Conservation (phyloP, 1,140 invertebrate species). For the Sweltsa coloradensis region DNA sequence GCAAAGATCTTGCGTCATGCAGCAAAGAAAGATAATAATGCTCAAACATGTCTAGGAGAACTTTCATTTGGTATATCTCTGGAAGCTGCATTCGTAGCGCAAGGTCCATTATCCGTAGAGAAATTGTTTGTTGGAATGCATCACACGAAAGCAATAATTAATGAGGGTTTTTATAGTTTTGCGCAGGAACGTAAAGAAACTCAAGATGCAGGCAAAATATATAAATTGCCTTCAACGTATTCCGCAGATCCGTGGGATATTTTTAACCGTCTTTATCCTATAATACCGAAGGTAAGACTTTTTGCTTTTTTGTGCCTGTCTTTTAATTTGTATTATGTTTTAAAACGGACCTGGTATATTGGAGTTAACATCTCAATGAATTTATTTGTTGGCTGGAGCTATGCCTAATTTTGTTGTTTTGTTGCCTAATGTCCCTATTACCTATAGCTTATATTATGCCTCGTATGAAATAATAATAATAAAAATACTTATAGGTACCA, state of each 20-base stretch:
- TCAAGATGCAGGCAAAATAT: not conserved
- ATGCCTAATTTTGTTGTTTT: no score
- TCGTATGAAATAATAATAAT: no score
- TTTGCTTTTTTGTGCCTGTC: slow-evolving; percentile 10
- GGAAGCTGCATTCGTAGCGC: slow-evolving; percentile 59
- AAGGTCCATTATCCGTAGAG: slow-evolving; percentile 63
- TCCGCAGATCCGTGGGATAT: slow-evolving; percentile 18
- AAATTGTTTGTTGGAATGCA: slow-evolving; percentile 59
- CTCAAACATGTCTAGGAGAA: slow-evolving; percentile 47
- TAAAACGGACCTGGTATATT: no score
- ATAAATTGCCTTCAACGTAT: not conserved
- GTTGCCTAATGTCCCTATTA: no score
- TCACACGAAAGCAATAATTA: slow-evolving; percentile 48
- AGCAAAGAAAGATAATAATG: slow-evolving; percentile 8
- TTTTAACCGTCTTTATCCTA: slow-evolving; percentile 45
- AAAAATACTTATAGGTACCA: no score
- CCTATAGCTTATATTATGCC: no score
- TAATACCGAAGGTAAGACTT: slow-evolving; percentile 55
- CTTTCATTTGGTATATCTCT: slow-evolving; percentile 56
- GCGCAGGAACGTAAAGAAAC: slow-evolving; percentile 28
- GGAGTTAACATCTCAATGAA: no score
- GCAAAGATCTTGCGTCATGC: slow-evolving; percentile 32
- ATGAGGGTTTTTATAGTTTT: slow-evolving; percentile 50
- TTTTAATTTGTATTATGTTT: no score
- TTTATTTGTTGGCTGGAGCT: no score